Evolutionary conservation across 35 echinoderm and acorn worm genomes (phyloP).

Genomic region (Ophioderma brevispina): DNA sequence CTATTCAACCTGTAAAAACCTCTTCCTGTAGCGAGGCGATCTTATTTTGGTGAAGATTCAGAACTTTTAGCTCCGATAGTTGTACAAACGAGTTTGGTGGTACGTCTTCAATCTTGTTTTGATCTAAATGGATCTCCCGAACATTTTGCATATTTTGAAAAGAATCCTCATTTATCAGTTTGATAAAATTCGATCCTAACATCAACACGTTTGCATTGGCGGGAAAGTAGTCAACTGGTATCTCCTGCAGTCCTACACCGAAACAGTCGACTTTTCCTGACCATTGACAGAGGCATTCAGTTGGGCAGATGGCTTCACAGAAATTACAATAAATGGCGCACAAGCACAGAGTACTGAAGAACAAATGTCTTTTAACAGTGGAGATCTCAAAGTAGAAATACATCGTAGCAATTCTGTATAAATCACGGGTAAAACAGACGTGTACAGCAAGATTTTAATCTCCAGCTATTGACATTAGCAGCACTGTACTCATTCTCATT

Average conservation of each 20-base stretch:
- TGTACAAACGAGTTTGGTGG: neutral
- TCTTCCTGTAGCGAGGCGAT: neutral
- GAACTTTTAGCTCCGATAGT: neutral
- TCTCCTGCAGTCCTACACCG: neutral
- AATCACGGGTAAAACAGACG: too few species aligned
- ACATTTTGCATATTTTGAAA: neutral
- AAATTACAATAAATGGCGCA: too few species aligned
- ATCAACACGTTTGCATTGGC: neutral
- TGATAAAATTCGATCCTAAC: neutral
- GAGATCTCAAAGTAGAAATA: too few species aligned
- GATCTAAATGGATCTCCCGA: neutral
- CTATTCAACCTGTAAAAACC: neutral
- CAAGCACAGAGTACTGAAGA: too few species aligned
- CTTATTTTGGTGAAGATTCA: neutral
- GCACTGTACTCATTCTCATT: too few species aligned
- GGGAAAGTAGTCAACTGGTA: neutral
- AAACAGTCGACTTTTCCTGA: too few species aligned
- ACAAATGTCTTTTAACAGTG: too few species aligned
- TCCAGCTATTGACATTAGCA: too few species aligned
- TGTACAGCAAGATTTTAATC: too few species aligned
- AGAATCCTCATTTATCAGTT: neutral
- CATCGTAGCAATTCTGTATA: too few species aligned
- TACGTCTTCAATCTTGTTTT: neutral
- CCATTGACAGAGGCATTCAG: too few species aligned
- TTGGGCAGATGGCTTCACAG: too few species aligned